phyloP scores from a whole-genome alignment of 2,888 invertebrate species.

The Oxyscelio sp. region DNA sequence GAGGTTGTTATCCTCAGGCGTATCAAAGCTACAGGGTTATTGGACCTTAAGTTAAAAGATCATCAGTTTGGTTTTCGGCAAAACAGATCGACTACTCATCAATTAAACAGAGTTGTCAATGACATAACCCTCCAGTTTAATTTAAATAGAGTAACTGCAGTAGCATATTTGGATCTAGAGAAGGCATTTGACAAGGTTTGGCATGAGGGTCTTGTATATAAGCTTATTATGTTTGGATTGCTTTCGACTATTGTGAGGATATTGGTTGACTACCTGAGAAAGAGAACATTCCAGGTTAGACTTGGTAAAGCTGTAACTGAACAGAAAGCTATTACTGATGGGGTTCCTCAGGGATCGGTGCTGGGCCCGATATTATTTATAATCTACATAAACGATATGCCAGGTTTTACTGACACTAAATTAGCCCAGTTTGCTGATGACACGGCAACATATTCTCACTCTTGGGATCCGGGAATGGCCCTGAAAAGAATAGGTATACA shows the following conservation, averaged over 20 bases:
- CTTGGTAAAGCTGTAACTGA: not conserved
- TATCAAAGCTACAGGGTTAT: too few relatives aligned
- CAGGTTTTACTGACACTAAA: not conserved
- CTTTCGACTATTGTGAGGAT: not conserved
- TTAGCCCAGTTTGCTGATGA: not conserved
- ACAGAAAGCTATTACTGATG: not conserved
- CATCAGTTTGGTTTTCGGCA: too few relatives aligned
- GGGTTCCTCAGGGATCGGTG: not conserved
- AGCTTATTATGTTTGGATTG: not conserved
- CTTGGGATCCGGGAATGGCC: not conserved
- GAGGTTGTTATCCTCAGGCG: too few relatives aligned
- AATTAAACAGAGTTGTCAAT: not conserved
- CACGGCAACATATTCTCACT: not conserved
- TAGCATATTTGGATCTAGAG: not conserved
- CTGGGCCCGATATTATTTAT: not conserved
- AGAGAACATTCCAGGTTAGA: not conserved
- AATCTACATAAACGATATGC: not conserved
- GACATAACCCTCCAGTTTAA: not conserved
- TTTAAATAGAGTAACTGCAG: not conserved
- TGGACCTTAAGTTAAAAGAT: too few relatives aligned
- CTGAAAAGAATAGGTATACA: not conserved
- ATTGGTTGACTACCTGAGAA: not conserved
- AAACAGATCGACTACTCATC: not conserved
- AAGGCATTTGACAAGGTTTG: not conserved
- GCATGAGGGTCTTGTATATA: not conserved